These are phyloP conservation scores for Drosophila barbarae DNA, from an alignment of 2,888 invertebrate genomes.

Conservation along the genomic window DNA sequence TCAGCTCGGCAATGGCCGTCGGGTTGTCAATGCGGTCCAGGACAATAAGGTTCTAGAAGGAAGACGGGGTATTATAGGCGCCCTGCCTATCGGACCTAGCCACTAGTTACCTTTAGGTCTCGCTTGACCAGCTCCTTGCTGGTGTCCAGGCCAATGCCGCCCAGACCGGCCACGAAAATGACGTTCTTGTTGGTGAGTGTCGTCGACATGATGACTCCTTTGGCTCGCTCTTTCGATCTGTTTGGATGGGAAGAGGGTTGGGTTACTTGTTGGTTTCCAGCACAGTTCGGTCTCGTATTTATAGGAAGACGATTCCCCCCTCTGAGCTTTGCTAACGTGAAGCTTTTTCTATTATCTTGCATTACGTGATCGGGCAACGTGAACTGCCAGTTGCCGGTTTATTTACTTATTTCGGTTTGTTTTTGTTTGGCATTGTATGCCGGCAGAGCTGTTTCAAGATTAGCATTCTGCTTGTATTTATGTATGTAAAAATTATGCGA, in stretches of 20 bases:
- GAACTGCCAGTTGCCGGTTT: background rate
- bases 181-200: slow-evolving; percentile 66
- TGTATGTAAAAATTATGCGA: slow-evolving; percentile 24
- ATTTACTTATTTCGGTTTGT: slow-evolving; percentile 36
- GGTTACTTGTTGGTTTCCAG: slow-evolving; percentile 29
- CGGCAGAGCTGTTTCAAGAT: slow-evolving; percentile 25
- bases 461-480: slow-evolving; percentile 15
- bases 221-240: slow-evolving; percentile 37
- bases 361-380: slow-evolving; percentile 15
- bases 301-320: slow-evolving; percentile 41
- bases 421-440: slow-evolving; percentile 28
- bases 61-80: background rate
- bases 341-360: slow-evolving; percentile 32
- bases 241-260: slow-evolving; percentile 17
- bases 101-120: slow-evolving; percentile 49
- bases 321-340: slow-evolving; percentile 20
- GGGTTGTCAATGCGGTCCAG: slow-evolving; percentile 65
- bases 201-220: slow-evolving; percentile 45
- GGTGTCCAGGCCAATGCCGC: slow-evolving; percentile 74
- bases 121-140: slow-evolving; percentile 62
- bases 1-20: slow-evolving; percentile 56
- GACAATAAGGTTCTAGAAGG: slow-evolving; percentile 69
- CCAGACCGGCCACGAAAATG: slow-evolving; percentile 72
- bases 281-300: slow-evolving; percentile 40
- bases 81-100: background rate